Conservation (phyloP, 2,797 vertebrate genomes). For the Clarias platycephalus region DNA sequence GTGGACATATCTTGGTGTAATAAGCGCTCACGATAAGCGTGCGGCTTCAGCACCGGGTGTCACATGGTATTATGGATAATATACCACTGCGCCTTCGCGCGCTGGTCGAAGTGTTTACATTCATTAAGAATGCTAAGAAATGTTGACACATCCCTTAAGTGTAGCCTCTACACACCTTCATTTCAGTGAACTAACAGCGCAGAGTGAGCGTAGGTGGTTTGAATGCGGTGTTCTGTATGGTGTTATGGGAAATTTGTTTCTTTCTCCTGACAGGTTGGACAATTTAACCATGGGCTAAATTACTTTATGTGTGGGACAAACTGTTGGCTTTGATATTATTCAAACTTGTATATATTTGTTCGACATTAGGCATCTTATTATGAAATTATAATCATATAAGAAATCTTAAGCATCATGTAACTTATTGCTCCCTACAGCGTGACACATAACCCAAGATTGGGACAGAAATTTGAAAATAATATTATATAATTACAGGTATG, state of each 20-base stretch:
- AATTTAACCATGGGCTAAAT: neutral
- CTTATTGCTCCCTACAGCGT: neutral
- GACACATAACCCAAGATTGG: neutral
- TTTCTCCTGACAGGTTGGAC: neutral
- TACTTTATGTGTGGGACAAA: neutral
- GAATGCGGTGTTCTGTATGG: conserved; percentile 22
- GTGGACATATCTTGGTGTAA: conserved; percentile 24
- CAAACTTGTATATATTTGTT: neutral
- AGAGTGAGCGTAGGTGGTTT: conserved; percentile 36
- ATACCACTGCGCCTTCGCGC: conserved; percentile 1
- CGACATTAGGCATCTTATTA: neutral
- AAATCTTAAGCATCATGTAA: neutral
- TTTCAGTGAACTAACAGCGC: neutral
- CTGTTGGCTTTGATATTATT: neutral
- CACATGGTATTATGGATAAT: conserved; percentile 38
- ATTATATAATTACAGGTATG: neutral
- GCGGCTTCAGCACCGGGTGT: conserved; percentile 40
- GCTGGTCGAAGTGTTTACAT: neutral
- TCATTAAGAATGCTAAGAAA: neutral
- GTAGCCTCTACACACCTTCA: conserved; percentile 16
- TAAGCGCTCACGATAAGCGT: conserved; percentile 31
- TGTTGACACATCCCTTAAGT: conserved; percentile 16
- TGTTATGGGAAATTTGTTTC: conserved; percentile 17
- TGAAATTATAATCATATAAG: neutral
- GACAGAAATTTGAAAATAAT: neutral